Evolutionary conservation across 2,888 invertebrate genomes (phyloP), one percentile per base, ranked within the genome.

Genomic region (Tryphoninae sp.): DNA sequence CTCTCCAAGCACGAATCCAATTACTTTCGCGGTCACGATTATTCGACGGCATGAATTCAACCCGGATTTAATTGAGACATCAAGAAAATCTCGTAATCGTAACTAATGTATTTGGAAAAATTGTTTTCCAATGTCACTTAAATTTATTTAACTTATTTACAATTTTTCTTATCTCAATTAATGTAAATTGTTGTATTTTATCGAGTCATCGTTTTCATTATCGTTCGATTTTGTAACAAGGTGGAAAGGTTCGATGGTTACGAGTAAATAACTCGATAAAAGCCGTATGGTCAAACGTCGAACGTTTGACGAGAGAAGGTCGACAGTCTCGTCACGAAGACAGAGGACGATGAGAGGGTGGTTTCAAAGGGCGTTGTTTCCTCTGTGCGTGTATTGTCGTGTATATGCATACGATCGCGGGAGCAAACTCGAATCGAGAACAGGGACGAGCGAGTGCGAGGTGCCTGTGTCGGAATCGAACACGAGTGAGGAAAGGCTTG

Each of bases 221-320:
- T 2, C 11, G 45, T 13, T 9, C 9, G 45, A 45, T 45, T 11
- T 3, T 45, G 45, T 9, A 45, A 13, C 3, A 45, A 45, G 13
- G 45, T 13, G 11, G 9, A 13, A 45, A 55, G 23, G 19, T 51
- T 2, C 22, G 40, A 45, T 6, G 19, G 22, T 53, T 19, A 19
- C 9, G 7, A 22, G 19, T 11, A 3, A 68, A 22, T 6, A 13
- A 40, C 23, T 11, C 40, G 22, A 40, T 33, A 53, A 59, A 62
- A 80, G 79, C 71, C 80, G 65, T 80, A 80, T 77, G 69, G 76
- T 82, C 82, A 69, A 79, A 77, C 16, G 80, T 73, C 64, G 45
- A 67, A 72, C 55, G 55, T 40, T 65, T 22, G 62, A 51, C 16
- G 64, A 45, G 59, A 69, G 49, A 69, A 81, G 65, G 72, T 79